These are phyloP conservation scores for Neolamprologus brichardi DNA, from an alignment of 2,113 vertebrate genomes.

Conservation along the genomic window DNA sequence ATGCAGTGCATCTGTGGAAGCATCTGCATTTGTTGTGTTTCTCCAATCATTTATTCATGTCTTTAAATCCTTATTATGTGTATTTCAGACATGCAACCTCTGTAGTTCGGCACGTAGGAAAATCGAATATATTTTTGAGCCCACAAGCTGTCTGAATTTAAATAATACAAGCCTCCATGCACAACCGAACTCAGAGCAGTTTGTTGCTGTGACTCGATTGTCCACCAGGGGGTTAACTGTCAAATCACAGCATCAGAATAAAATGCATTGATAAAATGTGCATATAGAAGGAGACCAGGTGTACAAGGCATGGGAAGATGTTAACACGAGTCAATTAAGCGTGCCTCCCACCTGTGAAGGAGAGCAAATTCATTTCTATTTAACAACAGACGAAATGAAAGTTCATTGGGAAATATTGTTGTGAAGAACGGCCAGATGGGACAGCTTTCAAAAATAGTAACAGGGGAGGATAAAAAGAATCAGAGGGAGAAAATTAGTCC, in stretches of 20 bases:
- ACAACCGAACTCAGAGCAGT: background rate
- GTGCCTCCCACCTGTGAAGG: slow-evolving; percentile 69
- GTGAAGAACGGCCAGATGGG: slow-evolving; percentile 66
- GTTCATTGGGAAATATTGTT: slow-evolving; percentile 72
- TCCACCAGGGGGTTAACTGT: slow-evolving; percentile 36
- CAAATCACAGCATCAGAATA: slow-evolving; percentile 23
- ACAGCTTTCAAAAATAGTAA: slow-evolving; percentile 67
- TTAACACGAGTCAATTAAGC: slow-evolving; percentile 72
- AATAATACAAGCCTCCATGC: background rate
- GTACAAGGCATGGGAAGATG: slow-evolving; percentile 51
- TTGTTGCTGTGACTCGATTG: background rate
- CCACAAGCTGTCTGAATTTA: background rate
- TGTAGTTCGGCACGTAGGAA: background rate
- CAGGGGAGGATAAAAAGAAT: background rate
- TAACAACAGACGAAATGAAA: slow-evolving; percentile 71
- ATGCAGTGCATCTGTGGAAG: background rate
- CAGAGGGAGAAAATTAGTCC: slow-evolving; percentile 49
- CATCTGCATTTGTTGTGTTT: background rate
- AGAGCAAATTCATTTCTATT: slow-evolving; percentile 69
- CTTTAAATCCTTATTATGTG: background rate
- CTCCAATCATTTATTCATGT: background rate
- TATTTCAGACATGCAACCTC: background rate
- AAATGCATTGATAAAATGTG: slow-evolving; percentile 45
- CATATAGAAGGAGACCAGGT: slow-evolving; percentile 64
- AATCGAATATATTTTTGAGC: background rate